Conservation (phyloP, 92 coral and sea anemone species). For the Chrysogorgia sp. region DNA sequence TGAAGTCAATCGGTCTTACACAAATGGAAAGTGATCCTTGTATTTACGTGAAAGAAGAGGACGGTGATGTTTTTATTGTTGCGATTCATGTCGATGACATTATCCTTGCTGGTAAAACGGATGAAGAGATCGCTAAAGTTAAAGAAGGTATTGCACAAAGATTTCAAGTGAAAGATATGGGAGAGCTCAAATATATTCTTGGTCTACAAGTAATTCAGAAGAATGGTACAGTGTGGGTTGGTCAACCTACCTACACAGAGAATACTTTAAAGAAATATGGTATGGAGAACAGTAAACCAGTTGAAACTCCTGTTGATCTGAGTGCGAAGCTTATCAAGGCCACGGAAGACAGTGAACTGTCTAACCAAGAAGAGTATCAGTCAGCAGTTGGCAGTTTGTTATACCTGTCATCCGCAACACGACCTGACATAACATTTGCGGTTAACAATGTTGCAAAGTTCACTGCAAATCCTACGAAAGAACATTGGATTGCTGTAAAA, state of each 20-base stretch:
- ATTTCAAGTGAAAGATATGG: conserved; percentile 64
- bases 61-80: conserved; percentile 41
- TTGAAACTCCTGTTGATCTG: conserved; percentile 61
- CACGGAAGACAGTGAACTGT: conserved; percentile 43
- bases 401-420: conserved; percentile 58
- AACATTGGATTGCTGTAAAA: conserved; percentile 63
- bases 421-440: conserved; percentile 67
- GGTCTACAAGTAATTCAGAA: conserved; percentile 64
- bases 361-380: conserved; percentile 52
- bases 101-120: conserved; percentile 59
- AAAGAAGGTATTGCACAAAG: conserved; percentile 61
- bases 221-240: conserved; percentile 59
- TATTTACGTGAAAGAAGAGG: conserved; percentile 20
- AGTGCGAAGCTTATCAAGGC: conserved; percentile 62
- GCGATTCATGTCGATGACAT: conserved; percentile 61
- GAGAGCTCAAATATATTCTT: conserved; percentile 53
- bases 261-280: conserved; percentile 56
- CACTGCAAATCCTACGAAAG: conserved; percentile 50
- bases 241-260: conserved; percentile 54
- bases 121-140: conserved; percentile 52
- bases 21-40: conserved; percentile 10
- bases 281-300: conserved; percentile 57
- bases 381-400: conserved; percentile 66
- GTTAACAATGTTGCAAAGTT: conserved; percentile 61
- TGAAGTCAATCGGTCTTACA: conserved; percentile 8